These are phyloP conservation scores for Macrostomum lignano DNA, from an alignment of 1,140 invertebrate species.

Conservation along the genomic window DNA sequence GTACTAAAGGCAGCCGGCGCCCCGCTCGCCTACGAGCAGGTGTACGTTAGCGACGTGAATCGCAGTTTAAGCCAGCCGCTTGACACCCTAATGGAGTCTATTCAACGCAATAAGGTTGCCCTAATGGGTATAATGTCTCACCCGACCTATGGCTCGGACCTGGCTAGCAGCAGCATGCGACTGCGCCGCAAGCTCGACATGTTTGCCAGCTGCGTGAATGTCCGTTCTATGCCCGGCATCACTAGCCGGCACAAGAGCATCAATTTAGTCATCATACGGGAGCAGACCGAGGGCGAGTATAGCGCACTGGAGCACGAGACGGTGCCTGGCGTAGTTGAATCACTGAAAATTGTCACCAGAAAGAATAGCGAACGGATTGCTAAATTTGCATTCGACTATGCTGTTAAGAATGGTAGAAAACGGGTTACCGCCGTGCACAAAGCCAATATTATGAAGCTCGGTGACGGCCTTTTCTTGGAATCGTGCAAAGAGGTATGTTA, in stretches of 20 bases:
- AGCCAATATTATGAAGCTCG: slow-evolving; percentile 97
- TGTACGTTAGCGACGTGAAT: too few species aligned
- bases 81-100: too few species aligned
- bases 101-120: too few species aligned
- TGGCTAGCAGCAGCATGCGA: too few species aligned
- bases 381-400: slow-evolving; percentile 97
- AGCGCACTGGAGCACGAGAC: slow-evolving; percentile 77
- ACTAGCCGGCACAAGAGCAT: slow-evolving; percentile 62
- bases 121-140: too few species aligned
- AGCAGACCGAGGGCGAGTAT: slow-evolving; percentile 94
- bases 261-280: slow-evolving; percentile 80
- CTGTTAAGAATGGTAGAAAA: slow-evolving; percentile 55
- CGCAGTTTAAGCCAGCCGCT: too few species aligned
- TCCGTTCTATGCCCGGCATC: slow-evolving; percentile 65
- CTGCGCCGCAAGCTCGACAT: slow-evolving; percentile 49
- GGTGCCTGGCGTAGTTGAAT: slow-evolving; percentile 68
- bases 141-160: too few species aligned
- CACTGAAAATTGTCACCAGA: slow-evolving; percentile 77
- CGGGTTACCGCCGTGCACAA: slow-evolving; percentile 62
- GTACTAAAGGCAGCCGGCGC: too few species aligned
- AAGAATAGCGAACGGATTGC: slow-evolving; percentile 72
- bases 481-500: slow-evolving; percentile 60
- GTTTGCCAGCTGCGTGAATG: slow-evolving; percentile 87
- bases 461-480: slow-evolving; percentile 69
- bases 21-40: too few species aligned